A percentile compares a stretch with the other conserved stretches of the same genome.
Conservation (phyloP, 2,888 invertebrate genomes). For the Crioceris asparagi region DNA sequence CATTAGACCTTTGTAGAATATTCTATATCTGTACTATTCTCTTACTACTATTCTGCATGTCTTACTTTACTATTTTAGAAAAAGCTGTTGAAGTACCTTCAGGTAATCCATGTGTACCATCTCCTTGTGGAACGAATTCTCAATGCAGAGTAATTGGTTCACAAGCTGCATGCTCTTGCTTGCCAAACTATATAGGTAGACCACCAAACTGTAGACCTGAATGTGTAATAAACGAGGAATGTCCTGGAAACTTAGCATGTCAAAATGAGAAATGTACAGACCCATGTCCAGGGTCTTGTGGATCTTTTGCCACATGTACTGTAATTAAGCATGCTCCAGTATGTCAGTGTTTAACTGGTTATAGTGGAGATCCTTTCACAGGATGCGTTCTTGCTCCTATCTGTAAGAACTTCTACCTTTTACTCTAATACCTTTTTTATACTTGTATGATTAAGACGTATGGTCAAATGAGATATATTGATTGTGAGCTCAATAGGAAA, state of each 20-base stretch:
- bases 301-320: constrained; percentile 60
- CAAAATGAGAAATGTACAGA: constrained; percentile 67
- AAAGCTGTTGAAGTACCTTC: constrained; percentile 29
- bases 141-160: constrained; percentile 47
- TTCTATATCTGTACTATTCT: no score
- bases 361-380: constrained; percentile 54
- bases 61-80: constrained; percentile 30
- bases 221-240: constrained; percentile 61
- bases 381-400: constrained; percentile 45
- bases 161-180: constrained; percentile 50
- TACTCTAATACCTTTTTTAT: no score
- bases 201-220: constrained; percentile 56
- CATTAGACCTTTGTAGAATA: no score
- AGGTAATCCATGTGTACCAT: constrained; percentile 50
- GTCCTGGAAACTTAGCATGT: constrained; percentile 65
- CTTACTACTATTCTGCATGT: constrained; percentile 1
- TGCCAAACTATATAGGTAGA: constrained; percentile 48
- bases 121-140: constrained; percentile 54
- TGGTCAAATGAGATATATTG: no score
- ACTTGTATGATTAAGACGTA: no score
- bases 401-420: constrained; percentile 42
- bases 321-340: constrained; percentile 68
- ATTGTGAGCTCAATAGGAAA: no score
- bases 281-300: constrained; percentile 71
- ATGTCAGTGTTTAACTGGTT: constrained; percentile 64